Evolutionary conservation across 92 coral and sea anemone species (phyloP), one percentile per base, ranked within the genome.

Genomic region (Phenganax marumi): DNA sequence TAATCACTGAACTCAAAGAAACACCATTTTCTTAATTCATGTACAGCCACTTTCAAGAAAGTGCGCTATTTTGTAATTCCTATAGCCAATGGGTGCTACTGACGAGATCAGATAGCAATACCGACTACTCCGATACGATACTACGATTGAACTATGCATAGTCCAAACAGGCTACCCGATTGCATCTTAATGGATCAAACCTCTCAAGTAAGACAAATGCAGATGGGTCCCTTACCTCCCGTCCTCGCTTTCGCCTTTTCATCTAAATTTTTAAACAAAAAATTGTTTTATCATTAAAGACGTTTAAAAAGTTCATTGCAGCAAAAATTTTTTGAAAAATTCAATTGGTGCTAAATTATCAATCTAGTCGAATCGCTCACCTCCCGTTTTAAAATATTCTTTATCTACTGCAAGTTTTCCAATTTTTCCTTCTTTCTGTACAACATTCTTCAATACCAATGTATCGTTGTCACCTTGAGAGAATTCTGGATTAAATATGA

Each of bases 371-470:
- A 21, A 47, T 11, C 17, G 65, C 82, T 39, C 7, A 61, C 73
- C 83, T 46, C 8, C 26, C 16, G 33, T 6, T 14, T 78, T 48
- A 68, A 58, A 78, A 3, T 54, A 78, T 8, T 61, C 54, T 63
- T 61, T 61, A 63, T 78, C 83, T 23, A 78, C 83, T 8, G 43
- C 83, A 47, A 78, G 83, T 7, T 55, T 17, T 13, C 83, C 83
- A 78, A 78, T 58, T 60, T 78, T 78, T 10, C 83, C 83, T 3
- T 14, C n/a, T 33, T 33, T 33, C 7, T 63, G 18, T 17, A 78
- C 83, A 21, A 72, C 83, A 11, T 22, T 10, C 16, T 19, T 16
- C 48, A 78, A 23, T 43, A n/a, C 22, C 50, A 26, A 19, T 8
- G 83, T 78, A 3, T 14, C 58, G 73, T 61, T 78, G 14, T 17